Evolutionary conservation across 2,888 invertebrate genomes (phyloP).

Genomic region (Drosophila fulvimacula): DNA sequence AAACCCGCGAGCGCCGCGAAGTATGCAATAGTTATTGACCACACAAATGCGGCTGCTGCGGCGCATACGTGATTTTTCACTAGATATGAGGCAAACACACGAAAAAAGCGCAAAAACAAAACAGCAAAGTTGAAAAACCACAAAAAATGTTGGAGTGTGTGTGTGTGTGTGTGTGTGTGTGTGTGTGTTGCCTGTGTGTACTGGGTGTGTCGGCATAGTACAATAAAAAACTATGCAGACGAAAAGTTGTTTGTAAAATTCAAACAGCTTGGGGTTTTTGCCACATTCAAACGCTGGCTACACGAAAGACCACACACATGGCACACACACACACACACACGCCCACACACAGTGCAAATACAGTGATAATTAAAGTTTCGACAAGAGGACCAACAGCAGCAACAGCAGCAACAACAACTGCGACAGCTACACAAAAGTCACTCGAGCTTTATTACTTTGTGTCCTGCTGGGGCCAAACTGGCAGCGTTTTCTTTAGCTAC

Average conservation of each 20-base stretch:
- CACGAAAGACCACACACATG: slow-evolving; percentile 16
- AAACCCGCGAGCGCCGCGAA: slow-evolving; percentile 35
- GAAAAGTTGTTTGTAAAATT: slow-evolving; percentile 51
- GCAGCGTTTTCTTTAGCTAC: slow-evolving; percentile 42
- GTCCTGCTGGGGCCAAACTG: slow-evolving; percentile 48
- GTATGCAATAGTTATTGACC: slow-evolving; percentile 75
- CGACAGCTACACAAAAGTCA: slow-evolving; percentile 49
- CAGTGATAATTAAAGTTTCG: slow-evolving; percentile 80
- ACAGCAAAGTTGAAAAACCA: slow-evolving; percentile 37
- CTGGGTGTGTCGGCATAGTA: slow-evolving; percentile 1
- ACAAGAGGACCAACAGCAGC: slow-evolving; percentile 53
- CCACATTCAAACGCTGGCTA: slow-evolving; percentile 17
- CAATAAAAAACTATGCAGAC: slow-evolving; percentile 60
- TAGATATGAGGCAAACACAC: not conserved
- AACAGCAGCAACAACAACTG: slow-evolving; percentile 18
- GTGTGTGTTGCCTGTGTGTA: not conserved
- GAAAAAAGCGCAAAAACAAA: slow-evolving; percentile 36
- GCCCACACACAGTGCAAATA: slow-evolving; percentile 51
- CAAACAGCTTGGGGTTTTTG: slow-evolving; percentile 37
- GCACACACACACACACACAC: slow-evolving; percentile 23
- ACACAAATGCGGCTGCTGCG: slow-evolving; percentile 48
- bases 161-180: not conserved
- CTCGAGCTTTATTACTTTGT: slow-evolving; percentile 71
- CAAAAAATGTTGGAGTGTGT: slow-evolving; percentile 40
- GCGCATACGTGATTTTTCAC: slow-evolving; percentile 34